A percentile compares a stretch with the other conserved stretches of the same genome.
Evolutionary conservation across 2,888 invertebrate genomes (phyloP).

Genomic region (Cylindroiulus punctatus): DNA sequence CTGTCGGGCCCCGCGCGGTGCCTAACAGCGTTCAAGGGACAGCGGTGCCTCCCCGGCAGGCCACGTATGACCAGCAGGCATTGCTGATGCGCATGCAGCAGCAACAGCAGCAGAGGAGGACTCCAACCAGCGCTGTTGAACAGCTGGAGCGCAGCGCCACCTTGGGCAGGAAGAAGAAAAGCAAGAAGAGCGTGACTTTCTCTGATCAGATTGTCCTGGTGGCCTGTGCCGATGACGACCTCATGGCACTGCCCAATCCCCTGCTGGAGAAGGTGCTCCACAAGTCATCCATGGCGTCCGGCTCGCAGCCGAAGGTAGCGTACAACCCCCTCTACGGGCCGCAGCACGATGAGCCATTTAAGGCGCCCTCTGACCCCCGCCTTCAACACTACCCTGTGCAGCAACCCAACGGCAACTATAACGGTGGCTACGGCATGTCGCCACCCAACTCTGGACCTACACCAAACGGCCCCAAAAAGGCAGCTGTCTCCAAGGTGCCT

Average conservation of each 20-base stretch:
- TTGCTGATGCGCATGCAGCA: not conserved
- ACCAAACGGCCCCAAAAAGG: not conserved
- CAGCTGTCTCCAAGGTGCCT: constrained; percentile 66
- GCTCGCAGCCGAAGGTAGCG: constrained; percentile 53
- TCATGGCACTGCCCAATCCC: constrained; percentile 88
- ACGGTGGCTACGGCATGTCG: constrained; percentile 63
- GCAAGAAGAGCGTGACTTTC: constrained; percentile 92
- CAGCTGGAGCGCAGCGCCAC: constrained; percentile 64
- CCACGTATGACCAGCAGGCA: not conserved
- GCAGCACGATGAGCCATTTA: not conserved
- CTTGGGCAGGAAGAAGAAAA: constrained; percentile 63
- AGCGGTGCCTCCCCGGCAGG: not conserved
- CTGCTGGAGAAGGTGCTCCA: constrained; percentile 86
- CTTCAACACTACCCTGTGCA: constrained; percentile 48
- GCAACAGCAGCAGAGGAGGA: constrained; percentile 46
- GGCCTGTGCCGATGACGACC: constrained; percentile 91
- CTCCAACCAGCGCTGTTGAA: constrained; percentile 57
- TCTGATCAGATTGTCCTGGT: constrained; percentile 93
- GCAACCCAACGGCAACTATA: constrained; percentile 20
- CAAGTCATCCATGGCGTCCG: constrained; percentile 66
- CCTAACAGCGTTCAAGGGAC: not conserved
- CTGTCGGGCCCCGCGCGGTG: constrained; percentile 8
- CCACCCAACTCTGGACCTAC: constrained; percentile 76
- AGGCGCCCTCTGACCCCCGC: not conserved
- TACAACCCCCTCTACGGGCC: constrained; percentile 33